These are phyloP conservation scores for Acleris laterana DNA, from an alignment of 2,888 invertebrate species.

Conservation along the genomic window DNA sequence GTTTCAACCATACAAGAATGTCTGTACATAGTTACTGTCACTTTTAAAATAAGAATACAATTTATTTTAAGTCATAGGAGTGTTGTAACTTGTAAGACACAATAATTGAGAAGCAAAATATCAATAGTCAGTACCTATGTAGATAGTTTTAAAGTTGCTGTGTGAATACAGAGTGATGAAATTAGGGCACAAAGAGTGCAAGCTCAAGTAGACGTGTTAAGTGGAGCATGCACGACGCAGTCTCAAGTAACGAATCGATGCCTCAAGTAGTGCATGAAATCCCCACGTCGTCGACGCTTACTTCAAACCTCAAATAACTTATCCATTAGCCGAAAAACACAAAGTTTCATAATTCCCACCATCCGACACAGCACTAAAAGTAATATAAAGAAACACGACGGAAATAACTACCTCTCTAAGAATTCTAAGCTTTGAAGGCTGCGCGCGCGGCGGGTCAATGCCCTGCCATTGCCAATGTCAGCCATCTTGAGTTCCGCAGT, in stretches of 20 bases:
- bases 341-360: constrained; percentile 33
- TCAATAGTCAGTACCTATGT: background rate
- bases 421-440: constrained; percentile 82
- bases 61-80: too few species aligned
- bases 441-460: constrained; percentile 75
- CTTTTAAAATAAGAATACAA: too few species aligned
- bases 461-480: constrained; percentile 84
- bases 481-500: constrained; percentile 84
- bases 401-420: constrained; percentile 81
- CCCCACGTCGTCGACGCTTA: background rate
- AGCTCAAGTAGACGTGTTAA: constrained; percentile 17
- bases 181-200: constrained; percentile 20
- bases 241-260: constrained; percentile 18
- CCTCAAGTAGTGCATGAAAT: constrained; percentile 11
- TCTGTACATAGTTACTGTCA: background rate
- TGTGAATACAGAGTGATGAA: background rate
- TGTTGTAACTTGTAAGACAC: too few species aligned
- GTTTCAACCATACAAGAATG: background rate
- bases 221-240: constrained; percentile 17
- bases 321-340: background rate
- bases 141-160: background rate
- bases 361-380: constrained; percentile 53
- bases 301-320: background rate
- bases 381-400: constrained; percentile 69
- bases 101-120: too few species aligned